Percentiles rank a stretch among this genome's conserved stretches.
phyloP scores from a whole-genome alignment of 2,113 vertebrate species.

The Xenopus borealis region DNA sequence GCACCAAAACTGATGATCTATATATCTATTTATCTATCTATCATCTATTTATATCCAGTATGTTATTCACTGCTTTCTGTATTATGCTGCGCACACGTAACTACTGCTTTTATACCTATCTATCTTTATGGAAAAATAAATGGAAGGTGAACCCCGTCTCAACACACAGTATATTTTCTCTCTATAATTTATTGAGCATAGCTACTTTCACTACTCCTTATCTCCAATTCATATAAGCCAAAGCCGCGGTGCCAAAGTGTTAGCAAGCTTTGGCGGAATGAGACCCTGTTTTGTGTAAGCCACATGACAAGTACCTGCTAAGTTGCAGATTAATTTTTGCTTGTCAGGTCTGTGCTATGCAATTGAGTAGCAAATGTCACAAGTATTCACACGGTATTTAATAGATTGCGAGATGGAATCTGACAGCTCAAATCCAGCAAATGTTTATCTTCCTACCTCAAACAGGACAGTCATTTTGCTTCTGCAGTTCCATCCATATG shows the following conservation, averaged over 20 bases:
- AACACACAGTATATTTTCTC: no score
- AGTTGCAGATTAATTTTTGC: background rate
- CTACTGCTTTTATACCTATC: no score
- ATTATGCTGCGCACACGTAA: no score
- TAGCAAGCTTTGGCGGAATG: background rate
- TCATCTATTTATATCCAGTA: no score
- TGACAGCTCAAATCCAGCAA: conserved; percentile 5
- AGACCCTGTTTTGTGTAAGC: background rate
- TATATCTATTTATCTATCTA: no score
- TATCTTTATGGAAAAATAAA: no score
- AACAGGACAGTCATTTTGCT: background rate
- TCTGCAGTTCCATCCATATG: no score
- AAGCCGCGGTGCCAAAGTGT: background rate
- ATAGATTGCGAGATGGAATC: background rate
- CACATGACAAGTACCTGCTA: background rate
- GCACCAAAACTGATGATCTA: no score
- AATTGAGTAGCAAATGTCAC: background rate
- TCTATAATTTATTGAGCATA: no score
- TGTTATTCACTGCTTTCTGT: no score
- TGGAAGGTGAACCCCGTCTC: no score
- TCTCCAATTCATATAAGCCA: background rate
- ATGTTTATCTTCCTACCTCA: background rate
- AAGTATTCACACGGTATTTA: background rate
- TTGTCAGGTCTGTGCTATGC: background rate
- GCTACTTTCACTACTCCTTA: background rate